Base-by-base conservation (phyloP, 2,888 invertebrate species). In the Agrotis exclamationis region DNA sequence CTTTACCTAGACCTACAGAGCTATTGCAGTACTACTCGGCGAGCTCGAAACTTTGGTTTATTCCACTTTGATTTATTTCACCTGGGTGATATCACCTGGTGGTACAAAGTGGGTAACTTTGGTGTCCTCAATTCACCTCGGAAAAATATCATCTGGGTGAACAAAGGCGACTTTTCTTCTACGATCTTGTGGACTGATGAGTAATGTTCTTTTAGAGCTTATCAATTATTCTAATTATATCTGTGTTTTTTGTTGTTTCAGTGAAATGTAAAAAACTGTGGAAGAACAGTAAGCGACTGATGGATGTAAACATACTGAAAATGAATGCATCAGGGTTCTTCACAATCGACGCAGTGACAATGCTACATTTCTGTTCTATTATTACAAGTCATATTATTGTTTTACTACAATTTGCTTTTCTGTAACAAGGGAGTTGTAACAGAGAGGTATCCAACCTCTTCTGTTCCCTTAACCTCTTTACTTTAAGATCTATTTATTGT, bases 341-440 rank as follows among this genome's bases (percentile, higher is more conserved):
- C 28, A 22, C 24, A 14, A 24, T 76, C 6, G 71, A 78, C 5
- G 71, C 78, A 7, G 53, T 78, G 7, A 78, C 75, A n/a, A 48
- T 76, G 48, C 16, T 64, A 3, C 24, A 63, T n/a, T 76, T 78
- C 3, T 47, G 53, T 71, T 48, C 48, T 0, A 16, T 63, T 16
- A 71, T 75, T 2, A 63, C 78, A 16, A 75, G 48, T 5, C 50
- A 78, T 7, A 51, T 71, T n/a, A 71, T 76, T 45, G 54, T 76
- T 3, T 44, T 78, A 56, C 24, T 76, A 14, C 78, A 76, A 20
- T 51, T 75, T 53, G 48, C 51, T 62, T 77, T 70, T n/a, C n/a
- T 70, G 18, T 76, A n/a, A 56, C 13, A n/a, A 33, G 5, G 33
- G 33, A 33, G 5, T 28, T n/a, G n/a, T n/a, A n/a, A n/a, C n/a